Evolutionary conservation across 2,888 invertebrate species (phyloP), one percentile per base, ranked within the genome.

Genomic region (Brachyptera risi): DNA sequence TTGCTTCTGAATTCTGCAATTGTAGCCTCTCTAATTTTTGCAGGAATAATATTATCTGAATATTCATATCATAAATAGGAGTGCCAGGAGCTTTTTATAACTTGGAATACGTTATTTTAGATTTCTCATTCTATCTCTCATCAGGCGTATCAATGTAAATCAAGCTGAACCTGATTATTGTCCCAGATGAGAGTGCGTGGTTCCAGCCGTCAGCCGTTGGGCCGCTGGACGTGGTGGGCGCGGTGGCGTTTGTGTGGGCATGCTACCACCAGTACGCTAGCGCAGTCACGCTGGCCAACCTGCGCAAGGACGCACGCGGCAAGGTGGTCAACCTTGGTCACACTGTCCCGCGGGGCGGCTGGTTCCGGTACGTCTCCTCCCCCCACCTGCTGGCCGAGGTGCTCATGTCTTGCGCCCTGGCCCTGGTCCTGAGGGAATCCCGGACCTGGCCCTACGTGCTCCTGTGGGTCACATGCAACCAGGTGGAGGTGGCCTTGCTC

Each of bases 331-430:
- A 85, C 0, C 84, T 86, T 60, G 81, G 83, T 15, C 88, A 96
- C 73, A 80, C 83, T 64, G 75, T 94, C 66, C 94, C 94, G 0
- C 73, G 77, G 35, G 92, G 92, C 1, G 87, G 88, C 51, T 80
- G 87, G 74, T 96, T 95, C 71, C 79, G 89, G 27, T 79, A 81
- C 61, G 80, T 96, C 0, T 91, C 94, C 0, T 88, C 89, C 61
- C 95, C 96, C 0, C 90, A 96, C 69, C 85, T 90, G 73, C 77
- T 88, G 68, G 87, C 87, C 62, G 93, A 93, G 73, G 81, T 91
- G 17, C 67, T 86, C 0, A 81, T 91, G 73, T 92, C 92, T 69
- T 70, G 83, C 21, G 76, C 81, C 3, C 71, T 91, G n/a, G 74
- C 83, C 9, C 65, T 86, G 1, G 75, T 94, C 19, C 76, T 92